phyloP scores from a whole-genome alignment of 2,113 vertebrate genomes.

The Protomyctophum bolini region DNA sequence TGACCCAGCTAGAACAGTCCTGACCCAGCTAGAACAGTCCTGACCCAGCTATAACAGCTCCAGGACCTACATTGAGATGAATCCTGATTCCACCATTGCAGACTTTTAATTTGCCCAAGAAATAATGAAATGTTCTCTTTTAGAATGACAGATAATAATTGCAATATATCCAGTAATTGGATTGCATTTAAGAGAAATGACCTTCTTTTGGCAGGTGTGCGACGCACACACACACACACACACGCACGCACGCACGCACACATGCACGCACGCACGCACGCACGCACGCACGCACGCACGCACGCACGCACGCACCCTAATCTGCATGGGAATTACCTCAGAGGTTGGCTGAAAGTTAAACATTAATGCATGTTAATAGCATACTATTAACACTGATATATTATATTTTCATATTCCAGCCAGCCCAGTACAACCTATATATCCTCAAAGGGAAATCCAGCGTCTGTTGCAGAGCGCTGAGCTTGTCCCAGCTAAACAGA shows the following conservation, averaged over 20 bases:
- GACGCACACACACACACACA: background rate
- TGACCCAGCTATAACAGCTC: background rate
- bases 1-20: too few species aligned
- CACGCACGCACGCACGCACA: background rate
- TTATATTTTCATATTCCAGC: slow-evolving; percentile 30
- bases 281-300: background rate
- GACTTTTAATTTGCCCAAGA: background rate
- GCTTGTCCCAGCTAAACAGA: slow-evolving; percentile 46
- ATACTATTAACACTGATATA: slow-evolving; percentile 10
- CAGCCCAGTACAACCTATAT: slow-evolving; percentile 22
- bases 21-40: too few species aligned
- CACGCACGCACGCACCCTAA: background rate
- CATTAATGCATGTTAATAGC: background rate
- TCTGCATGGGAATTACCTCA: background rate
- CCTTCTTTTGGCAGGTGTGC: background rate
- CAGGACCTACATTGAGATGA: background rate
- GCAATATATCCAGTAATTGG: background rate
- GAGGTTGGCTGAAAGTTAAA: background rate
- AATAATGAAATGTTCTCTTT: background rate
- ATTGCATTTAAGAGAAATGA: background rate
- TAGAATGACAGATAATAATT: slow-evolving; percentile 3
- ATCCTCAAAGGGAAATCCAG: slow-evolving; percentile 36
- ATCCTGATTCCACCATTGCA: background rate
- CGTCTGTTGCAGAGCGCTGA: slow-evolving; percentile 33
- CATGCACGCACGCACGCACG: background rate